Evolutionary conservation across 2,113 vertebrate genomes (phyloP).

Genomic region (Motacilla tschutschensis): DNA sequence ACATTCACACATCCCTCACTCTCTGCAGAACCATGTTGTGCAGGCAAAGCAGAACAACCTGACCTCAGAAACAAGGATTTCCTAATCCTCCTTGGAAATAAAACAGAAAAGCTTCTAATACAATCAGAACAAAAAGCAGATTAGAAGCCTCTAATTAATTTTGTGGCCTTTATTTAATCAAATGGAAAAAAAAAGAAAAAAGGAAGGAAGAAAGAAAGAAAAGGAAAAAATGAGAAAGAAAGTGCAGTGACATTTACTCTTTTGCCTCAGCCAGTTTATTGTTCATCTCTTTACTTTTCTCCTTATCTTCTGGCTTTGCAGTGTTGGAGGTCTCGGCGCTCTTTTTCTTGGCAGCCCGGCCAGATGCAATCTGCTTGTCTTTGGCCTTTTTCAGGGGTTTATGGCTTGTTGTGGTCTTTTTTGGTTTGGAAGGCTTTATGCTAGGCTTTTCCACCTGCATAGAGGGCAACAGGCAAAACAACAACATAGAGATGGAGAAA

Average conservation of each 20-base stretch:
- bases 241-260: constrained; percentile 96
- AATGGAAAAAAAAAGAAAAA: neutral
- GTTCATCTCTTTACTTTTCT: constrained; percentile 99
- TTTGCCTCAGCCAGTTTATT: constrained; percentile 99
- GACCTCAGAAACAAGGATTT: constrained; percentile 50
- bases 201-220: neutral
- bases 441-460: constrained; percentile 89
- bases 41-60: constrained; percentile 50
- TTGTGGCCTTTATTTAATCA: constrained; percentile 87
- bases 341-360: constrained; percentile 88
- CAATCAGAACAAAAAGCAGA: constrained; percentile 71
- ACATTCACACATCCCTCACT: constrained; percentile 10
- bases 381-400: constrained; percentile 91
- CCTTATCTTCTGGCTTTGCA: constrained; percentile 83
- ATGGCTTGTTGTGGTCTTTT: constrained; percentile 86
- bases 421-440: constrained; percentile 87
- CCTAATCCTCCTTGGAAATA: constrained; percentile 65
- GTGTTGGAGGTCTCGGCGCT: constrained; percentile 74
- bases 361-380: constrained; percentile 87
- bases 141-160: constrained; percentile 84
- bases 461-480: constrained; percentile 36
- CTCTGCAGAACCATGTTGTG: constrained; percentile 21
- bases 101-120: constrained; percentile 66
- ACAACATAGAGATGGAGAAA: constrained; percentile 28
- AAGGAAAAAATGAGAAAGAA: constrained; percentile 50